Evolutionary conservation across 2,797 vertebrate genomes (phyloP), one percentile per base, ranked within the genome.

Genomic region (Crocidura indochinensis): DNA sequence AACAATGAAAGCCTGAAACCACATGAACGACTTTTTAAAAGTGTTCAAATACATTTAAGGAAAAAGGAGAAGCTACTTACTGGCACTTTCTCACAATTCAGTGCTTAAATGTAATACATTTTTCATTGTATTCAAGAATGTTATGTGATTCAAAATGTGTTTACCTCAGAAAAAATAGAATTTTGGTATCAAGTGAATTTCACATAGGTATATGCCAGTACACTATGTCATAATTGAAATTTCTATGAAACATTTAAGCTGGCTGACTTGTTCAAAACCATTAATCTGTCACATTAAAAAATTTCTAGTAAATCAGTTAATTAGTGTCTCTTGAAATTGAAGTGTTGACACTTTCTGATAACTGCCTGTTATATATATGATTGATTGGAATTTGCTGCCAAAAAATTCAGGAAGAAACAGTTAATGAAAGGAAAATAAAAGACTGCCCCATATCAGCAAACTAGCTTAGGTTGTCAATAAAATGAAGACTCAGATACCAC

Each of bases 281-380:
- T 29, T 20, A 9, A 72, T 89, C 65, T 90, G 74, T 88, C 73
- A 92, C 31, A 71, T 64, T 60, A 64, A 53, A 44, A 72, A 78
- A 90, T 12, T 89, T 91, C 27, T 56, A 92, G 77, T 89, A 53
- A 94, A 89, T 89, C 26, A 88, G 44, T 81, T 93, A 92, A 93
- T 93, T 80, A 75, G 49, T 79, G 62, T 95, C n/a, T 92, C 38
- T 60, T 56, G 24, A 80, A 86, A 44, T 81, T 72, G 72, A 80
- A 81, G 7, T 62, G 10, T 60, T 88, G 49, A 93, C 38, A 84
- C 90, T 8, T 91, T 79, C 53, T 94, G 86, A 88, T 77, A 84
- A 7, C 38, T 84, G 83, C 56, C 64, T 86, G 74, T 74, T 75
- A 72, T 8, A 31, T 53, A 53, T 56, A 49, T 92, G 73, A 92